Evolutionary conservation across 2,888 invertebrate genomes (phyloP), one percentile per base, ranked within the genome.

Genomic region (Rambutsinella grinnellia): DNA sequence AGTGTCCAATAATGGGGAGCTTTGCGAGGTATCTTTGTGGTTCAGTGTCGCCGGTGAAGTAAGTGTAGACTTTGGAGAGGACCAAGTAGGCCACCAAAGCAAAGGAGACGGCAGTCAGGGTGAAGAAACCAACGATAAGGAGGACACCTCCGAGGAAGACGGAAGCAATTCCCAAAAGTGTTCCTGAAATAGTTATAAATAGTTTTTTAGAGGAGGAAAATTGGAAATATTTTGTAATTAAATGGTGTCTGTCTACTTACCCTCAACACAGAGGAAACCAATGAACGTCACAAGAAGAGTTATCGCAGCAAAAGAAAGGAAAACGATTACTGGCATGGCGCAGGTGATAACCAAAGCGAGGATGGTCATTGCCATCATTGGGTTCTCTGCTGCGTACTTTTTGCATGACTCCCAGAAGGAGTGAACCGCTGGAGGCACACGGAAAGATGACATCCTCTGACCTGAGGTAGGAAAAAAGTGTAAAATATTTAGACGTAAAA

Each of bases 201-300:
- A 17, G 15, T 26, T 54, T 27, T 51, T 53, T 13, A 15, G 21
- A 44, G 21, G 53, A n/a, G 27, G 17, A 26, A 27, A 19, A 23
- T n/a, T n/a, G n/a, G 5, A 56, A 23, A 5, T 56, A 15, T 21
- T 19, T 56, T 56, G 26, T 10, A 63, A 61, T 5, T 51, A 47
- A 54, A 70, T 57, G 26, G 13, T 3, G 17, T 58, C 24, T 58
- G 19, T 36, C 2, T 63, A 13, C 46, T 36, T 62, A 81, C 82
- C 82, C 77, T 82, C 82, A 57, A 82, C 82, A 61, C 79, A 82
- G 0, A 81, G 76, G 76, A 82, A 82, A 44, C 82, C 82, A 61
- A 80, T 63, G 60, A 82, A 82, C 23, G 82, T 82, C 36, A 82
- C 69, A n/a, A 79, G 60, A 17, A 82, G 60, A 5, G 82, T 82